phyloP scores from a whole-genome alignment of 2,113 vertebrate species.

The Peromyscus californicus region DNA sequence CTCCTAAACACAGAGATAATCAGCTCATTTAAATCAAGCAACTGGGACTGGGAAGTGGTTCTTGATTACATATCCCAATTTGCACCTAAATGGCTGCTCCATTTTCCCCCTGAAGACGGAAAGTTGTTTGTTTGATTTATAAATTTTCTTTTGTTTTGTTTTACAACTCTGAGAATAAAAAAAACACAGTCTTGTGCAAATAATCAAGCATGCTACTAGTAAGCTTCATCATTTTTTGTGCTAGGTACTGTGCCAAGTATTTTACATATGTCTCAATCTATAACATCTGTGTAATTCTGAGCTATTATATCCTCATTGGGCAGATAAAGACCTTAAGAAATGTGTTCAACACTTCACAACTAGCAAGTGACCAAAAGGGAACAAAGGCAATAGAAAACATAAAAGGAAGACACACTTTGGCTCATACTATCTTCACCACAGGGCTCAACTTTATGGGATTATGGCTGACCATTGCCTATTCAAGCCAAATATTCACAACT shows the following conservation, averaged over 20 bases:
- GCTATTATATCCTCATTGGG: neutral
- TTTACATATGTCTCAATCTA: constrained; percentile 35
- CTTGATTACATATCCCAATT: constrained; percentile 15
- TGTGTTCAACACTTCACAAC: neutral
- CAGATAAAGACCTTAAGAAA: neutral
- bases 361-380: neutral
- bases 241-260: neutral
- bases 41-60: neutral
- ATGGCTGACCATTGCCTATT: neutral
- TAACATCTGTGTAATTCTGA: neutral
- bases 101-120: neutral
- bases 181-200: neutral
- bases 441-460: neutral
- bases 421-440: neutral
- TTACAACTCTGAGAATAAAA: neutral
- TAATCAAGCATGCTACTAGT: neutral
- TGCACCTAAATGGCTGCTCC: neutral
- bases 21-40: neutral
- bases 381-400: neutral
- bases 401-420: neutral
- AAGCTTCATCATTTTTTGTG: neutral
- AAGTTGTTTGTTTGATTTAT: too few species aligned
- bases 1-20: constrained; percentile 47
- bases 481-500: neutral
- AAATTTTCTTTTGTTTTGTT: neutral